These are phyloP conservation scores for Bursaphelenchus okinawaensis DNA, from an alignment of 2,888 invertebrate genomes.

Conservation along the genomic window DNA sequence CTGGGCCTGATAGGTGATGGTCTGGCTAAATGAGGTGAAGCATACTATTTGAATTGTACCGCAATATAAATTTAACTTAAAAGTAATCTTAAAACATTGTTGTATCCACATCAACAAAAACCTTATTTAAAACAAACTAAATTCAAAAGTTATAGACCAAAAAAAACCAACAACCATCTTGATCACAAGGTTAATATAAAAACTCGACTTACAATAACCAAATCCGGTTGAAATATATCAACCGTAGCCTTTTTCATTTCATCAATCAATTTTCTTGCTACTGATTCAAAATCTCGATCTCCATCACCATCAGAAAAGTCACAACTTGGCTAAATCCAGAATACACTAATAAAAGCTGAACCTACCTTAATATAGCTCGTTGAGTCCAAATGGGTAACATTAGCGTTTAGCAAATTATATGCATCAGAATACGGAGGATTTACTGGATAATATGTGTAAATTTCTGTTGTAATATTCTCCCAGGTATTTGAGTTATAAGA, in stretches of 20 bases:
- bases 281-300: neutral
- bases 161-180: no score
- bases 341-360: neutral
- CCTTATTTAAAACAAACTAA: no score
- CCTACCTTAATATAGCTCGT: conserved; percentile 1
- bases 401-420: neutral
- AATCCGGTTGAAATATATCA: neutral
- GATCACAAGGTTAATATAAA: no score
- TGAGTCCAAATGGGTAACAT: neutral
- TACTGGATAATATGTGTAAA: conserved; percentile 1
- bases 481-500: no score
- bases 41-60: neutral
- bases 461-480: no score
- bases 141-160: no score
- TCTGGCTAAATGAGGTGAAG: neutral
- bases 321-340: conserved; percentile 3
- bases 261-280: conserved; percentile 1
- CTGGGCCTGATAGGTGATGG: neutral
- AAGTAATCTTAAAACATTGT: neutral
- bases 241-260: neutral
- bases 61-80: neutral
- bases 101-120: no score
- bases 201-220: neutral
- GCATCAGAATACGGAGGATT: neutral
- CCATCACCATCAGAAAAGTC: neutral